Conservation (phyloP, 2,888 invertebrate genomes). For the Bombyx huttoni region DNA sequence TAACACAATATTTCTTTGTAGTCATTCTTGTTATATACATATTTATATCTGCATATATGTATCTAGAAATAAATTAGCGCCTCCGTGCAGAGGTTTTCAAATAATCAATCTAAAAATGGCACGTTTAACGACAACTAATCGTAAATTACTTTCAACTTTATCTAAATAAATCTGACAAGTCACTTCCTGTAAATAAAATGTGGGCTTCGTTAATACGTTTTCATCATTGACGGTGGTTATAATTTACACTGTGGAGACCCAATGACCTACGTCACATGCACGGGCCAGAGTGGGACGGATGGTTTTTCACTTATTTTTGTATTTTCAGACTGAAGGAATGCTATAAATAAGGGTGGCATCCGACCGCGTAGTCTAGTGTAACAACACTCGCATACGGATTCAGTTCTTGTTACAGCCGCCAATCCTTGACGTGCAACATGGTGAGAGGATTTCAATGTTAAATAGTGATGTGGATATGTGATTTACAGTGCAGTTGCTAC, state of each 20-base stretch:
- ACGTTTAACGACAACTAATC: background rate
- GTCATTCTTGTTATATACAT: background rate
- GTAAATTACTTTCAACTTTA: constrained; percentile 20
- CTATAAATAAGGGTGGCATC: constrained; percentile 66
- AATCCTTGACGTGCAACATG: constrained; percentile 49
- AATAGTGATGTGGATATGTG: constrained; percentile 14
- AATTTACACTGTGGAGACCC: constrained; percentile 21
- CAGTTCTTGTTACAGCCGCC: constrained; percentile 65
- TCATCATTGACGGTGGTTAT: constrained; percentile 25
- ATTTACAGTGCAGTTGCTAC: background rate
- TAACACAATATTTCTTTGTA: background rate
- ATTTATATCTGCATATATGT: background rate
- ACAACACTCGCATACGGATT: constrained; percentile 70
- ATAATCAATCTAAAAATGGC: background rate
- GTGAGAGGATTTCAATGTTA: constrained; percentile 37
- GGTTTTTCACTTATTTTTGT: constrained; percentile 66
- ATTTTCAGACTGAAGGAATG: constrained; percentile 48
- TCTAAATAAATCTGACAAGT: constrained; percentile 28
- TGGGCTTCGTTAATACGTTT: constrained; percentile 26
- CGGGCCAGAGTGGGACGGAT: constrained; percentile 36
- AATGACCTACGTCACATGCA: constrained; percentile 25
- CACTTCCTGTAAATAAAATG: constrained; percentile 23
- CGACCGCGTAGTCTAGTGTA: constrained; percentile 60
- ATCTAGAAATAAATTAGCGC: background rate
- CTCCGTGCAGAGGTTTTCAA: background rate